Evolutionary conservation across 1,140 invertebrate species (phyloP).

Genomic region (Oscheius sp.): DNA sequence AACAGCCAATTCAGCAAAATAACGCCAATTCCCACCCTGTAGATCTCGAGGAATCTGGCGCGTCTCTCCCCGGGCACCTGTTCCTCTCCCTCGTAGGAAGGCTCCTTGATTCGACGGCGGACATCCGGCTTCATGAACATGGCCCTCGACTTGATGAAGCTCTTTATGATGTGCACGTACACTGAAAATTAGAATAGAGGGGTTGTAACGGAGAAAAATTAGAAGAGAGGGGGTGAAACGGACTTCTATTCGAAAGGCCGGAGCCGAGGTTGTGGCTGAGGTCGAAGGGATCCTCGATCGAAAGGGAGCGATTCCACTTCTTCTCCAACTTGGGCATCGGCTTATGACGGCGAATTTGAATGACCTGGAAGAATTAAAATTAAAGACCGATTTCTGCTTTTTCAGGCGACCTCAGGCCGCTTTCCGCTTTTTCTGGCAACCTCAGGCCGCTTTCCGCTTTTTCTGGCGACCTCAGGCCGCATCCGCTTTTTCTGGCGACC

Average conservation of each 20-base stretch:
- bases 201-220: neutral
- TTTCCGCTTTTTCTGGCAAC: too few relatives aligned
- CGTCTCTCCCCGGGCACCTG: too few relatives aligned
- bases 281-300: conserved; percentile 37
- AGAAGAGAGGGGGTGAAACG: neutral
- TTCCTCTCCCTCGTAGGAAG: too few relatives aligned
- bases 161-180: conserved; percentile 26
- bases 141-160: conserved; percentile 7
- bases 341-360: conserved; percentile 21
- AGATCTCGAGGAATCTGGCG: neutral
- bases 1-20: too few relatives aligned
- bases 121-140: conserved; percentile 33
- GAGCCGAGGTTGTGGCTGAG: conserved; percentile 29
- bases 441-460: too few relatives aligned
- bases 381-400: too few relatives aligned
- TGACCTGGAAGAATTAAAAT: conserved; percentile 13
- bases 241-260: conserved; percentile 21
- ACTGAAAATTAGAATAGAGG: neutral
- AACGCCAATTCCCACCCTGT: too few relatives aligned
- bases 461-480: too few relatives aligned
- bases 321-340: conserved; percentile 27
- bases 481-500: too few relatives aligned
- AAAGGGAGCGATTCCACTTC: conserved; percentile 19
- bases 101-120: too few relatives aligned
- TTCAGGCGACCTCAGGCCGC: too few relatives aligned